Evolutionary conservation across 2,888 invertebrate species (phyloP), one percentile per base, ranked within the genome.

Genomic region (Acanthoscelides obtectus): DNA sequence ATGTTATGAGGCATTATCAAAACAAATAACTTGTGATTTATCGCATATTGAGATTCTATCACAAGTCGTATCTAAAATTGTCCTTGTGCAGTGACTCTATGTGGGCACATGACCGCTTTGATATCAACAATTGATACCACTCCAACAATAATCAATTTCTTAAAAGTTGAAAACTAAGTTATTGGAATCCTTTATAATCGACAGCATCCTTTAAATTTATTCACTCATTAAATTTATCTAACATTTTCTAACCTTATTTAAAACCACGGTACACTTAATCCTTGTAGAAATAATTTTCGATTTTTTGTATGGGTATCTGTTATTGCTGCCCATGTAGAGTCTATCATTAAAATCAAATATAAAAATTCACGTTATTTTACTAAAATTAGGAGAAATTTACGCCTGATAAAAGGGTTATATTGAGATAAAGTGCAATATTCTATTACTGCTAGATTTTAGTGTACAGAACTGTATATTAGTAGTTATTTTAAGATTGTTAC

Each of bases 321-420:
- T 12, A 12, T 4, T 45, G 45, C 45, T 45, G 45, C 45, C 45
- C 45, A 12, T 12, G 45, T 45, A 45, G 17, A 45, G 17, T 45
- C 45, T 45, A 12, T 6, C 45, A 45, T 45, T 45, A 12, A 45
- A 45, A 45, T 45, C 45, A 45, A 73, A 72, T 75, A 72, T 73
- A 71, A 75, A 74, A 64, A 73, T 72, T 72, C 71, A 71, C 73
- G 71, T 73, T 74, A 72, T 73, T 76, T 76, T 74, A 73, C 75
- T 71, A 70, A 75, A 72, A 71, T 72, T 75, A 75, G 74, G 72
- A 70, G 67, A 75, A 74, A 73, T 72, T 72, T 72, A 70, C 72
- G 74, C 75, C 75, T 74, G 75, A 72, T 71, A 66, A 66, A 66
- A 66, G 22, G 66, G 2, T 66, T 66, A 69, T 69, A 25, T 69